Evolutionary conservation across 2,888 invertebrate genomes (phyloP).

Genomic region (Tetranychus piercei): DNA sequence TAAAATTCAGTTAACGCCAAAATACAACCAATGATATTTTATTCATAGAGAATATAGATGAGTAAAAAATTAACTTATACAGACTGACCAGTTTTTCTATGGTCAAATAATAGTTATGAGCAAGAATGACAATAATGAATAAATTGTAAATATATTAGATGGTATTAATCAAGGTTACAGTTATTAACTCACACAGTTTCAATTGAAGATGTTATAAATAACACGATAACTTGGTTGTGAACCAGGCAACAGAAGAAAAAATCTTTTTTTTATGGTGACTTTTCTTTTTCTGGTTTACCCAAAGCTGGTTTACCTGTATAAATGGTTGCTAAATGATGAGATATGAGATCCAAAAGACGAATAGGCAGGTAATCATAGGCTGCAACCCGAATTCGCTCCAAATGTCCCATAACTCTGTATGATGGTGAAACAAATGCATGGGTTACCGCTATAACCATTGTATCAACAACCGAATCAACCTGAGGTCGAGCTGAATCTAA

Average conservation of each 20-base stretch:
- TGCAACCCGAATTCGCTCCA: slow-evolving; percentile 19
- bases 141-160: neutral
- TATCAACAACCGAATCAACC: slow-evolving; percentile 30
- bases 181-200: too few species aligned
- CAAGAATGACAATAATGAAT: too few species aligned
- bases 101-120: too few species aligned
- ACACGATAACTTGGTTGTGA: too few species aligned
- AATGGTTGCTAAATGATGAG: slow-evolving; percentile 9
- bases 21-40: too few species aligned
- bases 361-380: slow-evolving; percentile 17
- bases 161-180: too few species aligned
- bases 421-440: slow-evolving; percentile 23
- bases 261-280: neutral
- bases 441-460: slow-evolving; percentile 30
- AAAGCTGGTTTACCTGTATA: slow-evolving; percentile 18
- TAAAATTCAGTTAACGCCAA: too few species aligned
- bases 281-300: neutral
- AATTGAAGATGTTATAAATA: too few species aligned
- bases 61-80: too few species aligned
- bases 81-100: too few species aligned
- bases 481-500: slow-evolving; percentile 26
- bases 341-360: slow-evolving; percentile 14
- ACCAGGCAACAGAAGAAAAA: too few species aligned
- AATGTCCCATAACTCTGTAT: slow-evolving; percentile 18
- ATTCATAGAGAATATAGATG: too few species aligned